phyloP scores from a whole-genome alignment of 1,140 invertebrate genomes.

The Idris sp. region DNA sequence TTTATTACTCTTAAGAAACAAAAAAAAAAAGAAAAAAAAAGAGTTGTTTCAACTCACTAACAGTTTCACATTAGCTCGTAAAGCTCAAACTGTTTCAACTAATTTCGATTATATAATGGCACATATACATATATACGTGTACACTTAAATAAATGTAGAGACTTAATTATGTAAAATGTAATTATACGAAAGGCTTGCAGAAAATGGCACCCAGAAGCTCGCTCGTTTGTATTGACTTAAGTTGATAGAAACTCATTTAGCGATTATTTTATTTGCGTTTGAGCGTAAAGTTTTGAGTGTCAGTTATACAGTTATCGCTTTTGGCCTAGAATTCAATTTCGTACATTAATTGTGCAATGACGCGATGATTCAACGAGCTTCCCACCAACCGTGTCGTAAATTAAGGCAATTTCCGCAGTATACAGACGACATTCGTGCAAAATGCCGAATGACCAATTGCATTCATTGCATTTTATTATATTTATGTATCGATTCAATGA shows the following conservation, averaged over 20 bases:
- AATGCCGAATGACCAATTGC: constrained; percentile 48
- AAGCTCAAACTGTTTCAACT: no score
- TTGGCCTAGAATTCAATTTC: constrained; percentile 64
- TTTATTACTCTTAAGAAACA: no score
- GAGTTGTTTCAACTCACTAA: no score
- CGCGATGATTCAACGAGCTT: constrained; percentile 67
- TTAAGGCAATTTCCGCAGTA: constrained; percentile 69
- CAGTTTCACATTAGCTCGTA: no score
- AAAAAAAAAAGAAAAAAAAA: no score
- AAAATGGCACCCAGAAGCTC: background rate
- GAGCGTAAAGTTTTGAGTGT: constrained; percentile 25
- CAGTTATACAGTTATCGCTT: constrained; percentile 44
- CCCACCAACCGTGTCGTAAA: constrained; percentile 60
- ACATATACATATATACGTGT: background rate
- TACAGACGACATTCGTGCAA: constrained; percentile 40
- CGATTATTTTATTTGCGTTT: constrained; percentile 40
- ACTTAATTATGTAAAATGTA: background rate
- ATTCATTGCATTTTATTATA: constrained; percentile 37
- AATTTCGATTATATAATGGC: no score
- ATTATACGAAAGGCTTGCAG: constrained; percentile 14
- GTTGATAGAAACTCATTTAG: constrained; percentile 36
- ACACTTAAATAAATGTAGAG: background rate
- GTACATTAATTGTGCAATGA: constrained; percentile 69
- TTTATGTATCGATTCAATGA: constrained; percentile 46
- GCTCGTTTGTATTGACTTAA: constrained; percentile 22